Evolutionary conservation across 2,113 vertebrate genomes (phyloP).

Genomic region (zebrafish (Danio rerio)): GRCz12tu NC_133190.1:32717501-32718000

Average conservation of each 20-base stretch:
- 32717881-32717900: neutral
- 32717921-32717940: neutral
- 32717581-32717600: neutral
- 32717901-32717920: too few relatives aligned
- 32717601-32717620: neutral
- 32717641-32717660: slow-evolving; percentile 3
- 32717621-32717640: neutral
- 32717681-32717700: neutral
- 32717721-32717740: neutral
- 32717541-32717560: neutral
- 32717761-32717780: slow-evolving; percentile 12
- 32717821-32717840: neutral
- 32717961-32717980: slow-evolving; percentile 14
- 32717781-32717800: slow-evolving; percentile 1
- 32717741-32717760: neutral
- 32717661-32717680: neutral
- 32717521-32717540: neutral
- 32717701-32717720: neutral
- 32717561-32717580: neutral
- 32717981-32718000: neutral
- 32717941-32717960: slow-evolving; percentile 1
- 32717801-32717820: neutral
- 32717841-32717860: neutral
- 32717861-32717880: neutral
- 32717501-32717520: too few relatives aligned